phyloP scores from a whole-genome alignment of 2,888 invertebrate species.

The Pardosa pseudoannulata region DNA sequence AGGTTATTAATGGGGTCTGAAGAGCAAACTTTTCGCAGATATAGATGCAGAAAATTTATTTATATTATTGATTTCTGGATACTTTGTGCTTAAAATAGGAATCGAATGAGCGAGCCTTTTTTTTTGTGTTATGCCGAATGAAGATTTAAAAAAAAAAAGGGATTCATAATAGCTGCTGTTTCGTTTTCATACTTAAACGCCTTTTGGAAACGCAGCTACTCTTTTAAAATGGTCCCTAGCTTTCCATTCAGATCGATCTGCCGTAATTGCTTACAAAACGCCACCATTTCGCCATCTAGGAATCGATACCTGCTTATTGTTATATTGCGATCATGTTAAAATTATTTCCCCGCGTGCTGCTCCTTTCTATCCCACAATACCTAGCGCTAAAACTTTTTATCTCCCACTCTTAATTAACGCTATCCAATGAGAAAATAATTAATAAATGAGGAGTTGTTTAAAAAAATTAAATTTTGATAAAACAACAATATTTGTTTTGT shows the following conservation, averaged over 20 bases:
- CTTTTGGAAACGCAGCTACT: background rate
- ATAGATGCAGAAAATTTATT: too few relatives aligned
- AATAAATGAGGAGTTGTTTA: background rate
- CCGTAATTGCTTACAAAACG: slow-evolving; percentile 11
- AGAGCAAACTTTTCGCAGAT: too few relatives aligned
- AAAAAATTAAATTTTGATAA: background rate
- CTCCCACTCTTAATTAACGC: slow-evolving; percentile 53
- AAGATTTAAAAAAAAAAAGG: too few relatives aligned
- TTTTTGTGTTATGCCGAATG: too few relatives aligned
- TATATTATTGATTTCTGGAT: too few relatives aligned
- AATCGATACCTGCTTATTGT: slow-evolving; percentile 60
- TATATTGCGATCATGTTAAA: slow-evolving; percentile 45
- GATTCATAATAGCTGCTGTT: background rate
- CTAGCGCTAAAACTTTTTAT: slow-evolving; percentile 31
- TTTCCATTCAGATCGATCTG: background rate
- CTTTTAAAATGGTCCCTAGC: background rate
- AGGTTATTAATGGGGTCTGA: too few relatives aligned
- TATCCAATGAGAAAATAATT: slow-evolving; percentile 6
- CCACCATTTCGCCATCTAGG: slow-evolving; percentile 13
- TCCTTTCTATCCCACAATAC: slow-evolving; percentile 9
- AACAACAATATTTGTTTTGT: background rate
- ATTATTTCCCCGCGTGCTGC: slow-evolving; percentile 24
- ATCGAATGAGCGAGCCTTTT: too few relatives aligned
- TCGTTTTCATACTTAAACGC: background rate
- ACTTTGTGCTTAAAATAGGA: too few relatives aligned